Evolutionary conservation across 1,140 invertebrate species (phyloP), one percentile per base, ranked within the genome.

Genomic region (Eumaeus atala): DNA sequence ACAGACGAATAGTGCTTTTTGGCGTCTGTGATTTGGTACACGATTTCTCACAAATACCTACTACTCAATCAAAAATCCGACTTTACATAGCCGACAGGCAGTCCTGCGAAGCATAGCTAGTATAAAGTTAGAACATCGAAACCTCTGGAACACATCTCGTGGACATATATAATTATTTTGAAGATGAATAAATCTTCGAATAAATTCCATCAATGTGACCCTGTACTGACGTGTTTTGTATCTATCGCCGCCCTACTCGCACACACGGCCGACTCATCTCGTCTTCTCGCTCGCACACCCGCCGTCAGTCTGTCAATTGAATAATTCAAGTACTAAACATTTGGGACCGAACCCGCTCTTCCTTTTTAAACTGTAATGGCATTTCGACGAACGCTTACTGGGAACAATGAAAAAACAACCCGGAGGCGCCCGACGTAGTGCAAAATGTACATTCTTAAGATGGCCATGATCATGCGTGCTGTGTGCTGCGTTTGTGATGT

Each of bases 251-350:
- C 21, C 8, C 10, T 11, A 9, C 38, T 42, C 38, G 10, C 55
- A 51, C 51, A 1, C 38, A 54, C 36, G 51, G n/a, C 34, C 17
- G 14, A 28, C 34, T 50, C 33, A 54, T 64, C 58, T 16, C 53
- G 21, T 54, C 44, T 21, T 64, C 51, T 11, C 57, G 11, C 36
- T 56, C 56, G 36, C 49, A 54, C 64, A 21, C 38, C 40, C 35
- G 48, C 61, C 53, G 51, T 60, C 57, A 58, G 62, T 61, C 59
- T 48, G 50, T 62, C 66, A 73, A 70, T 73, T 66, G 66, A 70
- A 70, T 64, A 73, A 73, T 70, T 70, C 62, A 61, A 70, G 62
- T 61, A 61, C 66, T 63, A 68, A 68, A 69, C 70, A 69, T 70
- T 68, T 62, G 68, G 68, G 54, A 60, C 58, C 55, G 62, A 63